Evolutionary conservation across 37 sponge, comb jelly and placozoan genomes (phyloP), one percentile per base, ranked within the genome.

Genomic region (Halichondria panicea): DNA sequence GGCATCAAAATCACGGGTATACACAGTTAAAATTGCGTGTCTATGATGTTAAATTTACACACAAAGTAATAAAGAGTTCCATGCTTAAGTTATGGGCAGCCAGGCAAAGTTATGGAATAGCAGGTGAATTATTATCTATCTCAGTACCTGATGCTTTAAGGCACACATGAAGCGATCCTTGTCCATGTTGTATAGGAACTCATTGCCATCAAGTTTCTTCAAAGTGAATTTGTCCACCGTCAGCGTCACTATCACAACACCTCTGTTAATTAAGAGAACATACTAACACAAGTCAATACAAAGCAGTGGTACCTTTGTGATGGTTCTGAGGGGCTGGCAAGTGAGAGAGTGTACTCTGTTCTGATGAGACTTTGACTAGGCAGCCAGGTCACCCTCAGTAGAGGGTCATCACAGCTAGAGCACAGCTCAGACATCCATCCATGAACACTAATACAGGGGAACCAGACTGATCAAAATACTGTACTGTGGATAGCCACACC

Each of bases 101-200:
- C 25, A 30, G 59, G 59, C 21, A 8, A 24, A 28, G 6, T 28
- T 24, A 30, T 6, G 55, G 3, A 18, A n/a, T 1, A 35, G 53
- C n/a, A 58, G 28, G 8, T 38, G 37, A 52, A 24, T 37, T 56
- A 8, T 31, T 5, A 55, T 8, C 31, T 6, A 63, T 63, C 36
- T 11, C 12, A 46, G 7, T 36, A 82, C 88, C 71, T 88, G 83
- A 32, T 81, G 88, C 39, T 53, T 76, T 22, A 88, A 67, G 12
- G 64, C 33, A 4, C 60, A 15, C 0, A 77, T n/a, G 19, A 88
- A 38, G 22, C 70, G 72, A 43, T 88, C 83, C 32, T 77, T 77
- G 32, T 88, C 83, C 28, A 81, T 25, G 28, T 66, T 66, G 18
- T 77, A 60, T 1, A 40, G 11, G 32, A 40, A 12, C 5, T 43